Conservation (phyloP, 2,797 vertebrate species). For the Numenius phaeopus region DNA sequence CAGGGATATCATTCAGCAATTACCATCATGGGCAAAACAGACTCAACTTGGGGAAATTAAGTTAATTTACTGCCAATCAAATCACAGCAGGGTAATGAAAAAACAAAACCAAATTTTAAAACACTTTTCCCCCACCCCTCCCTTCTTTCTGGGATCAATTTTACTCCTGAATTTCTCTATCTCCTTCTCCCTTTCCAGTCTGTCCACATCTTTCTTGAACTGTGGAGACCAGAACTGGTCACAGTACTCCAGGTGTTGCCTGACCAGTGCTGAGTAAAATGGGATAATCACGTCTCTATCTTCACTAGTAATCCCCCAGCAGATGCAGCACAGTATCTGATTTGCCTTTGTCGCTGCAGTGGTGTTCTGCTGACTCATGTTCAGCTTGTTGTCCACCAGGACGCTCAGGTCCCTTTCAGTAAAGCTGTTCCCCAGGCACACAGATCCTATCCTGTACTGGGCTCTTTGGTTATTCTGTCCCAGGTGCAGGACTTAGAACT, state of each 20-base stretch:
- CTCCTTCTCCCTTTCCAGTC: not conserved
- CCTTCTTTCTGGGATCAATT: not conserved
- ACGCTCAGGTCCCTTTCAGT: not conserved
- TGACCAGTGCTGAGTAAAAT: not conserved
- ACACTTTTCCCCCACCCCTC: not conserved
- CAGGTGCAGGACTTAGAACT: not conserved
- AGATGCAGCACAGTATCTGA: not conserved
- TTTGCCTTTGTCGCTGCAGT: not conserved
- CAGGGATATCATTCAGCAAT: not conserved
- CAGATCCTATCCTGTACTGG: not conserved
- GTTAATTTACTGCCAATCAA: not conserved
- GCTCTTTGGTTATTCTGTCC: not conserved
- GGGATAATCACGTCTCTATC: not conserved
- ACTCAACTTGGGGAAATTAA: not conserved
- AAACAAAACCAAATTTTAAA: not conserved
- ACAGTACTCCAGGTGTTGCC: not conserved
- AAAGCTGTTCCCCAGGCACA: not conserved
- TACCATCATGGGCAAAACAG: not conserved
- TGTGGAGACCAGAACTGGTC: not conserved
- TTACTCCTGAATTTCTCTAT: not conserved
- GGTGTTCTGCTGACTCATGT: not conserved
- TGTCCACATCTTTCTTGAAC: not conserved
- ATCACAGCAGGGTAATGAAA: not conserved
- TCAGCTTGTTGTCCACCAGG: not conserved
- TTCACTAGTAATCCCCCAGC: not conserved